Evolutionary conservation across 35 echinoderm and acorn worm species (phyloP).

Genomic region (Patiria miniata): DNA sequence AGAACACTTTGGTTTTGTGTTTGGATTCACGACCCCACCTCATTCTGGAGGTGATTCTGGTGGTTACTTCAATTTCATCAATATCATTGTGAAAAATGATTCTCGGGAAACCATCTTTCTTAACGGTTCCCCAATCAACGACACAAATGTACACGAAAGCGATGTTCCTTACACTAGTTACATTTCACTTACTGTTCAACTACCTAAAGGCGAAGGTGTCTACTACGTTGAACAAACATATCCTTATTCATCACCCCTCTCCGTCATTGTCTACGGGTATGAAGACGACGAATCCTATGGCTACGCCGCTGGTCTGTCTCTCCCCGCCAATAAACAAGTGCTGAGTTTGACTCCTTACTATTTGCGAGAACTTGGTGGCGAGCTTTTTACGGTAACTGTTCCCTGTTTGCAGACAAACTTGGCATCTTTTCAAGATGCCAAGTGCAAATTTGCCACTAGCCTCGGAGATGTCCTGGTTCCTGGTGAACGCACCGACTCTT

Average conservation of each 20-base stretch:
- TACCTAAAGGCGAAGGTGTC: slow-evolving; percentile 69
- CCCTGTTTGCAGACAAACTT: slow-evolving; percentile 34
- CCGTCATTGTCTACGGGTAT: slow-evolving; percentile 66
- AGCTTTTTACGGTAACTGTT: slow-evolving; percentile 44
- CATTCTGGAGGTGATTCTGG: slow-evolving; percentile 35
- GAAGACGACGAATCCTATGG: slow-evolving; percentile 63
- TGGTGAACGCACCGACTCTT: neutral
- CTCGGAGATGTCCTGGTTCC: neutral
- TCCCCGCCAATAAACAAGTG: slow-evolving; percentile 48
- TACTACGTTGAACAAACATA: slow-evolving; percentile 64
- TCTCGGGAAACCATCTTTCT: slow-evolving; percentile 20
- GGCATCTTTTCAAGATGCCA: neutral
- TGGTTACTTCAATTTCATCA: slow-evolving; percentile 62
- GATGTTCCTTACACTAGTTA: slow-evolving; percentile 44
- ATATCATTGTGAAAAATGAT: slow-evolving; percentile 47
- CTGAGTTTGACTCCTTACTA: slow-evolving; percentile 54
- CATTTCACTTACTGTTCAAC: slow-evolving; percentile 41
- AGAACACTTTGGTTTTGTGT: slow-evolving; percentile 61
- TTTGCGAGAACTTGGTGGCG: slow-evolving; percentile 63
- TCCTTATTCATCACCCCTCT: slow-evolving; percentile 37
- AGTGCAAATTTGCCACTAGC: slow-evolving; percentile 37
- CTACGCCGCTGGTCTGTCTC: slow-evolving; percentile 61
- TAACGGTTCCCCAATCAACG: slow-evolving; percentile 9
- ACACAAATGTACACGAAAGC: neutral
- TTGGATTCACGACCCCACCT: slow-evolving; percentile 67